Evolutionary conservation across 2,797 vertebrate species (phyloP), one percentile per base, ranked within the genome.

Genomic region (Ibycter americanus): DNA sequence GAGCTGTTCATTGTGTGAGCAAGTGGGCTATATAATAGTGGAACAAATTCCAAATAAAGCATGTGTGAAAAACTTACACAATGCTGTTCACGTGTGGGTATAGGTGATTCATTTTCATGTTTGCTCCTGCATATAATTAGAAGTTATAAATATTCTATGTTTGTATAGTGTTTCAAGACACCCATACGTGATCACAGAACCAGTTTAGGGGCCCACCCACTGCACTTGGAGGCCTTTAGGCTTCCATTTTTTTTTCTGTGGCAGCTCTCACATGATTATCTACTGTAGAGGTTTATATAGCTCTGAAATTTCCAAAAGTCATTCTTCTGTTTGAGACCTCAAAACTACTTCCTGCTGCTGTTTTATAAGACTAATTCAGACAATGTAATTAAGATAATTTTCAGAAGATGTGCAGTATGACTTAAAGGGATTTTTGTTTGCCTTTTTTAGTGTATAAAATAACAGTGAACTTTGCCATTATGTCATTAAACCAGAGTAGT

Each of bases 121-220:
- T 94, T 54, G 22, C 32, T 84, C 21, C 77, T 89, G 66, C 40
- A 46, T 71, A 36, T 61, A 63, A 73, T 77, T 54, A 80, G 55
- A 61, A 84, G 55, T 85, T 83, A 73, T 6, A 94, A 89, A 89
- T 84, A 89, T 4, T 63, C 11, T 55, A 26, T 67, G 63, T 80
- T 90, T 92, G 40, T 85, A 23, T 31, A 73, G 82, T 68, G n/a
- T 92, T 95, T 93, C 58, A 87, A 62, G 73, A 55, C 91, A 66
- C 1, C 66, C 29, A 6, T 79, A 11, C 1, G 3, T 46, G 66
- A 85, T 91, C 83, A 88, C 72, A 62, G 67, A 96, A 87, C 73
- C 73, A 66, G 51, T 91, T 95, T 58, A 52, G 71, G 66, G 36
- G 74, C 58, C 89, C 56, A 77, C 87, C 72, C 86, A 76, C 70